Evolutionary conservation across 2,113 vertebrate species (phyloP), one percentile per base, ranked within the genome.

Genomic region (Platysteira castanea): DNA sequence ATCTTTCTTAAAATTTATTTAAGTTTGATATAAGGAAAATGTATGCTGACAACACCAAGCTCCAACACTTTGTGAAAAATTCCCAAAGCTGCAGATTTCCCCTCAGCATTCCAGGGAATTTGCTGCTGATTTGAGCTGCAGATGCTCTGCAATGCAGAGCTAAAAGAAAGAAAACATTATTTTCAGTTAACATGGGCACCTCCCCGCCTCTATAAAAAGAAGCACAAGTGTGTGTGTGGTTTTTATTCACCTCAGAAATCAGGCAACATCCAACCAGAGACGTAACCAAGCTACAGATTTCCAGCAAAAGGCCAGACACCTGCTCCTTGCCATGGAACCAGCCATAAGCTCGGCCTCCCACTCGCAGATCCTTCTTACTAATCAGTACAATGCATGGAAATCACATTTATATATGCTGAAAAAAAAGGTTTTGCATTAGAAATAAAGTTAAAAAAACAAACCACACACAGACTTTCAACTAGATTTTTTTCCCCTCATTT

Each of bases 141-240:
- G 89, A 44, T 84, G 95, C 54, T 91, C 96, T 71, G 95, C 94
- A 93, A 60, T 41, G 80, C 63, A 76, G 94, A 91, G 86, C 93
- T 77, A 35, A 37, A 56, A 35, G 65, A 70, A 35, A 84, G 90
- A 82, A 84, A 96, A 76, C 44, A 56, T 60, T 87, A n/a, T 57
- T 94, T 79, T 64, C 74, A 14, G 41, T 68, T 87, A 53, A 31
- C 56, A 28, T 6, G 33, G 50, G 94, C 30, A 80, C 80, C 67
- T 65, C 56, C 69, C 31, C 4, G 30, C 71, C 54, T 64, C 81
- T 71, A 90, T 71, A 46, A 61, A 47, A 61, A 65, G 89, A 16
- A 87, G 49, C 67, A 56, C 31, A n/a, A 56, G 52, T 74, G 63
- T 49, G 60, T 39, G 24, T 3, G 16, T 8, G 6, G 4, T n/a